Evolutionary conservation across 2,113 vertebrate genomes (phyloP).

Genomic region (Nerophis ophidion): DNA sequence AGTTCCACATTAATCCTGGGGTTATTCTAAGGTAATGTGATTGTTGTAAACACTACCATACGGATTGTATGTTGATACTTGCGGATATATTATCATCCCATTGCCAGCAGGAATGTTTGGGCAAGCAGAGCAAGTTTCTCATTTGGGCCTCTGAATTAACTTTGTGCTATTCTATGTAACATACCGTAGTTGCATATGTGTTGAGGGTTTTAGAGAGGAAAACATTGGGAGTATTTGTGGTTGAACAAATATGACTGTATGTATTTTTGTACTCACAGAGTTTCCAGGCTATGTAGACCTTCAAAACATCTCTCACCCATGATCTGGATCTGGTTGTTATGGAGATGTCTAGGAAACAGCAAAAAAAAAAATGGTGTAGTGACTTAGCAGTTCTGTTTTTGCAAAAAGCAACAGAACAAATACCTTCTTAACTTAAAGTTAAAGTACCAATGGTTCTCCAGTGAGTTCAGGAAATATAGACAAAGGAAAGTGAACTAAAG

Average conservation of each 20-base stretch:
- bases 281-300: conserved; percentile 88
- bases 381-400: conserved; percentile 21
- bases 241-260: not conserved
- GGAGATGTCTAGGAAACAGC: conserved; percentile 79
- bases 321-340: conserved; percentile 89
- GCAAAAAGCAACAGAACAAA: not conserved
- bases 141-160: conserved; percentile 30
- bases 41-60: conserved; percentile 35
- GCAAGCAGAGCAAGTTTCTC: conserved; percentile 36
- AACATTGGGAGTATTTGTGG: conserved; percentile 1
- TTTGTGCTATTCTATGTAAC: not conserved
- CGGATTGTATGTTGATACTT: conserved; percentile 39
- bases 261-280: conserved; percentile 79
- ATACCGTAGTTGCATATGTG: not conserved
- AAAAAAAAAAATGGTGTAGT: conserved; percentile 17
- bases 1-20: conserved; percentile 13
- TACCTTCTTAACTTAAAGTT: too few species aligned
- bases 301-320: conserved; percentile 86
- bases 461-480: conserved; percentile 9
- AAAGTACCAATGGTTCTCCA: too few species aligned
- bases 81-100: conserved; percentile 34
- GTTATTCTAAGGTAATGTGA: conserved; percentile 30
- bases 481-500: conserved; percentile 1
- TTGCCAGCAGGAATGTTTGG: conserved; percentile 28
- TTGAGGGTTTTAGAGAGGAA: not conserved